phyloP scores from a whole-genome alignment of 2,113 vertebrate genomes.

The Dendrocopos noguchii region DNA sequence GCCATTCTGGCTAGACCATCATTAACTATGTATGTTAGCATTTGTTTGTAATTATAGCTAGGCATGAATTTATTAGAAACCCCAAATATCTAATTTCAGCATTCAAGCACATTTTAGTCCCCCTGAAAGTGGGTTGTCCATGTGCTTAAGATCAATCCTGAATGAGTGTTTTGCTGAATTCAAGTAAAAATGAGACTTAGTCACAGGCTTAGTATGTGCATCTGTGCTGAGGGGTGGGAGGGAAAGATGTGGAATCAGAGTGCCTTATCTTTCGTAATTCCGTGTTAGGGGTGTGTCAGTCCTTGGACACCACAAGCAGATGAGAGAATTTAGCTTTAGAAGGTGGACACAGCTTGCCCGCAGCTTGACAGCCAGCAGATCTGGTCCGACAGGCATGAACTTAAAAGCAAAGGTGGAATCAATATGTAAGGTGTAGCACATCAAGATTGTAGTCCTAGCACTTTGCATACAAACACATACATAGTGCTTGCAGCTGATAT shows the following conservation, averaged over 20 bases:
- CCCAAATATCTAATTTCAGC: conserved; percentile 8
- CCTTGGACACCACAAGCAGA: not conserved
- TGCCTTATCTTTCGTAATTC: not conserved
- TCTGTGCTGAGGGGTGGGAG: not conserved
- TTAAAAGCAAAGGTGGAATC: not conserved
- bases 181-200: not conserved
- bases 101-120: not conserved
- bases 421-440: not conserved
- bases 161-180: not conserved
- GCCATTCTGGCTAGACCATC: conserved; percentile 31
- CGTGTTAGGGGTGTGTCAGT: not conserved
- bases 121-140: not conserved
- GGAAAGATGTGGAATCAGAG: not conserved
- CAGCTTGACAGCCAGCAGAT: not conserved
- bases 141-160: not conserved
- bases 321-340: not conserved
- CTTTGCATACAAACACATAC: not conserved
- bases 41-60: conserved; percentile 44
- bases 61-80: conserved; percentile 15
- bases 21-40: conserved; percentile 10
- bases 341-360: not conserved
- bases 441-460: not conserved
- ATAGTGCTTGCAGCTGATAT: not conserved
- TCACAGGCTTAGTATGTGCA: not conserved
- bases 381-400: not conserved